Percentiles rank a stretch among this genome's conserved stretches.
Evolutionary conservation across 1,140 invertebrate genomes (phyloP).

Genomic region (Lineus longissimus): DNA sequence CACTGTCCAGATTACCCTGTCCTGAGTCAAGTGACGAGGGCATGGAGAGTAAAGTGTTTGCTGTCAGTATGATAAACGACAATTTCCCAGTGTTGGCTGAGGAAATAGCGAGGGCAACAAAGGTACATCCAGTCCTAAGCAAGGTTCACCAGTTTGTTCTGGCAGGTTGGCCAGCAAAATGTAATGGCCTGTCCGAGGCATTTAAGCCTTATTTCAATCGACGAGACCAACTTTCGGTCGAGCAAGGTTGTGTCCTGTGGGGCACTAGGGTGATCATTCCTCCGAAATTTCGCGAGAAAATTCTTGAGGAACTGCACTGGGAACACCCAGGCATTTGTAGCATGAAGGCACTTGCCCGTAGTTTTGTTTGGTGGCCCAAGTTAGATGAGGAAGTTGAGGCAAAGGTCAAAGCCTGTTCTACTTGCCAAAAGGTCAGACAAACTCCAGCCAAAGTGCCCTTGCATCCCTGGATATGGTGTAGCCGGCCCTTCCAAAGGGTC

Average conservation of each 20-base stretch:
- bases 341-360: constrained; percentile 51
- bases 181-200: not conserved
- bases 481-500: constrained; percentile 28
- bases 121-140: not conserved
- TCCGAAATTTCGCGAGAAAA: constrained; percentile 19
- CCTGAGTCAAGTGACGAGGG: not conserved
- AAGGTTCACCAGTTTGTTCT: not conserved
- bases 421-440: constrained; percentile 29
- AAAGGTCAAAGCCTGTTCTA: constrained; percentile 4
- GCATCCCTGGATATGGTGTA: constrained; percentile 33
- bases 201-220: constrained; percentile 8
- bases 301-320: constrained; percentile 47
- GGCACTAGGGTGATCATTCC: constrained; percentile 47
- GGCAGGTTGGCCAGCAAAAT: not conserved
- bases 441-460: constrained; percentile 23
- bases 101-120: not conserved
- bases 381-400: constrained; percentile 50
- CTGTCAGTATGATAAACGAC: not conserved
- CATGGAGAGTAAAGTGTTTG: constrained; percentile 4
- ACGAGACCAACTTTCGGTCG: constrained; percentile 17
- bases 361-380: constrained; percentile 53
- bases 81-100: not conserved
- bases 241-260: constrained; percentile 26
- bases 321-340: constrained; percentile 52
- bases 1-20: not conserved